A percentile compares a stretch with the other conserved stretches of the same genome.
phyloP scores from a whole-genome alignment of 1,140 invertebrate genomes.

The Daktulosphaira vitifoliae region DNA sequence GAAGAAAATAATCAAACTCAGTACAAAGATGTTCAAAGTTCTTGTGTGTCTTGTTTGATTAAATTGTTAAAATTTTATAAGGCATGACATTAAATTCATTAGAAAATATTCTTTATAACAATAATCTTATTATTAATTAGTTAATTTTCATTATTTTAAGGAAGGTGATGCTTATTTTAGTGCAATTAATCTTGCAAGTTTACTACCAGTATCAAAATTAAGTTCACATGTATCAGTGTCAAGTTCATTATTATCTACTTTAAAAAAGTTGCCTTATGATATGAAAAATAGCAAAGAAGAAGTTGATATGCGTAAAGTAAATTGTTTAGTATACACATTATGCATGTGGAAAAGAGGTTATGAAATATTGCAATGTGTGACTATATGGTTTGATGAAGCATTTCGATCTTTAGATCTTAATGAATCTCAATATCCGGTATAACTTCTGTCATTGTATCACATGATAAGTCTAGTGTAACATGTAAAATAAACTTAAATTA shows the following conservation, averaged over 20 bases:
- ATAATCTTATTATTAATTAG: too few species aligned
- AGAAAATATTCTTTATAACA: too few species aligned
- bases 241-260: constrained; percentile 4
- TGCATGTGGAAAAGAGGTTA: constrained; percentile 18
- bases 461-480: too few species aligned
- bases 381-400: constrained; percentile 19
- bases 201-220: constrained; percentile 1
- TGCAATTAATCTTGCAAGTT: constrained; percentile 17
- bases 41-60: not conserved
- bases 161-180: constrained; percentile 20
- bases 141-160: not conserved
- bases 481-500: not conserved
- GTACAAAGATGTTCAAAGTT: not conserved
- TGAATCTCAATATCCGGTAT: constrained; percentile 20
- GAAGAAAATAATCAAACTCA: not conserved
- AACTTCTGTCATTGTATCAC: too few species aligned
- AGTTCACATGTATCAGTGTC: not conserved
- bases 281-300: not conserved
- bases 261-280: constrained; percentile 6
- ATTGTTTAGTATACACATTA: not conserved
- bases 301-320: constrained; percentile 14
- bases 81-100: too few species aligned
- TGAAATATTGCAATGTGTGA: constrained; percentile 17
- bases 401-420: constrained; percentile 12
- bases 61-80: constrained; percentile 6